Evolutionary conservation across 2,797 vertebrate species (phyloP).

Genomic region (Geotrypetes seraphini): DNA sequence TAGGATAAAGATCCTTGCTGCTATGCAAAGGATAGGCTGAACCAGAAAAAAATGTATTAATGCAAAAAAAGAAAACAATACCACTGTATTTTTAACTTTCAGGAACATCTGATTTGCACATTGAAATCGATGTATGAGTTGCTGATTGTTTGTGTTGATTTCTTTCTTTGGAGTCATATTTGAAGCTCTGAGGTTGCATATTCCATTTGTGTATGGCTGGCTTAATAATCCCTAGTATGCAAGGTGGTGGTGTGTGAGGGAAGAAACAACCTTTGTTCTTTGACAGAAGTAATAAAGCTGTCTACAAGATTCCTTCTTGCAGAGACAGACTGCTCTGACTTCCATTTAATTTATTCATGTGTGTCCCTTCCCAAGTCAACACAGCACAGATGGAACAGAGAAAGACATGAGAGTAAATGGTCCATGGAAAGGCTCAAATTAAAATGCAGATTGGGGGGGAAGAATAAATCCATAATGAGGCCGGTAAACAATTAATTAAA

Average conservation of each 20-base stretch:
- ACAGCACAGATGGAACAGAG: constrained; percentile 46
- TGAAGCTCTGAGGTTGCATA: constrained; percentile 38
- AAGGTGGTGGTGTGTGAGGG: too few species aligned
- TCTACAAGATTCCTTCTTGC: constrained; percentile 54
- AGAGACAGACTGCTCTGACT: constrained; percentile 41
- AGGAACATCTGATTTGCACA: fast-evolving
- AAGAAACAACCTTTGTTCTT: constrained; percentile 62
- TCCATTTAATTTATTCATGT: constrained; percentile 57
- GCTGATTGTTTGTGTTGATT: constrained; percentile 4
- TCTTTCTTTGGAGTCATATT: constrained; percentile 33
- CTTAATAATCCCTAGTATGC: constrained; percentile 54
- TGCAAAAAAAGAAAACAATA: background rate
- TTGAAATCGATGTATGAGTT: background rate
- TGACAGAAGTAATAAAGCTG: constrained; percentile 67
- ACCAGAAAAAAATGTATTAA: too few species aligned
- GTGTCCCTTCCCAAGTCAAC: constrained; percentile 60
- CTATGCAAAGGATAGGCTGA: too few species aligned
- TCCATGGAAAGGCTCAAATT: constrained; percentile 19
- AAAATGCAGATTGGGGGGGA: constrained; percentile 27
- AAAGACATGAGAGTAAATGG: constrained; percentile 39
- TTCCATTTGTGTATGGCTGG: constrained; percentile 53
- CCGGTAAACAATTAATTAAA: too few species aligned
- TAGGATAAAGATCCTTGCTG: too few species aligned
- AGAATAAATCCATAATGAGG: constrained; percentile 37
- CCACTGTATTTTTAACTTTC: background rate